Evolutionary conservation across 2,797 vertebrate genomes (phyloP).

Genomic region (Poeciliopsis turneri): DNA sequence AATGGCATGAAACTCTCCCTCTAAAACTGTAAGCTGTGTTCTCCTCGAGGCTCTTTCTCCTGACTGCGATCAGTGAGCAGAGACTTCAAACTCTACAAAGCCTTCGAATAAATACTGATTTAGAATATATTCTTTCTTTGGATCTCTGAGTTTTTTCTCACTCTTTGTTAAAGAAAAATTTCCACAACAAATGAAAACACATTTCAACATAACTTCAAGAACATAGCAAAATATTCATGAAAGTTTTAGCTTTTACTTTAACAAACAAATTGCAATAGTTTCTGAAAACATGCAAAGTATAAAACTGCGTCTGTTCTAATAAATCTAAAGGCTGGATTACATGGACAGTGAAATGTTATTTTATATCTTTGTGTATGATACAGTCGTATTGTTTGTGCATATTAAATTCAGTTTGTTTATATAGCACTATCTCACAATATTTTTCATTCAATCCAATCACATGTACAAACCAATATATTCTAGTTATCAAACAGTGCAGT

Average conservation of each 20-base stretch:
- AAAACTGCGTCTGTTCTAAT: not conserved
- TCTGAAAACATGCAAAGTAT: not conserved
- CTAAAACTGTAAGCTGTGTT: too few relatives aligned
- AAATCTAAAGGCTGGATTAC: not conserved
- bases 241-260: not conserved
- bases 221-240: not conserved
- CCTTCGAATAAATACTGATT: too few relatives aligned
- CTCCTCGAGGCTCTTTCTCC: too few relatives aligned
- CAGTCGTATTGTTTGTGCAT: not conserved
- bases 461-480: not conserved
- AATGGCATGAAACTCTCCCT: too few relatives aligned
- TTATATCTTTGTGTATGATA: not conserved
- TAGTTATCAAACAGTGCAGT: not conserved
- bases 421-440: not conserved
- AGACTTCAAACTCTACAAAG: too few relatives aligned
- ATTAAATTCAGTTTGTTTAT: not conserved
- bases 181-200: too few relatives aligned
- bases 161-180: too few relatives aligned
- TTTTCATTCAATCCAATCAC: not conserved
- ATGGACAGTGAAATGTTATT: not conserved
- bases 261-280: not conserved
- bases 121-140: too few relatives aligned
- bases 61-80: too few relatives aligned
- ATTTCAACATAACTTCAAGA: not conserved
- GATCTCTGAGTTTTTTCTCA: too few relatives aligned